phyloP scores from a whole-genome alignment of 2,113 vertebrate genomes.

The Geococcyx californianus region DNA sequence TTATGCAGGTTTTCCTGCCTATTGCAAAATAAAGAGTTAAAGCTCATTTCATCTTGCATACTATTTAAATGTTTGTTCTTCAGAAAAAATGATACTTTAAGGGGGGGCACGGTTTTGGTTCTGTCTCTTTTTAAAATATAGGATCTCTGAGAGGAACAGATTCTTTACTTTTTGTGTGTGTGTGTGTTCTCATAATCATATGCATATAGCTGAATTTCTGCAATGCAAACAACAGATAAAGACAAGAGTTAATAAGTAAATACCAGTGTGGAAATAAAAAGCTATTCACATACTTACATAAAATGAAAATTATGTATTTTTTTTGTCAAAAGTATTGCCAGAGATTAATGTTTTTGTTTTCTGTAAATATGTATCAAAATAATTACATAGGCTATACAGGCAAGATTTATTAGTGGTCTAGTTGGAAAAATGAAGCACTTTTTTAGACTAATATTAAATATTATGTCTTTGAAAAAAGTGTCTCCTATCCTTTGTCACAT shows the following conservation, averaged over 20 bases:
- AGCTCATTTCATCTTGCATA: fast-evolving
- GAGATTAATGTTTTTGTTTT: neutral
- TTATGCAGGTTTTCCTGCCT: neutral
- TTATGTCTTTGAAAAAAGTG: neutral
- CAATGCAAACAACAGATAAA: neutral
- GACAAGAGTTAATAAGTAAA: neutral
- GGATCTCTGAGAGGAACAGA: neutral
- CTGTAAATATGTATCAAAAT: neutral
- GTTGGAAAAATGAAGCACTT: neutral
- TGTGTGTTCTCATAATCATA: neutral
- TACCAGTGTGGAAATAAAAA: neutral
- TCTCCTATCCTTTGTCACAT: neutral
- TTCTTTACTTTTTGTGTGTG: neutral
- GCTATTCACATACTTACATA: neutral
- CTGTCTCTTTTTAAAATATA: neutral
- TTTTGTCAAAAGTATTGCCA: neutral
- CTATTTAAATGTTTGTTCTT: neutral
- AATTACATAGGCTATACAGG: neutral
- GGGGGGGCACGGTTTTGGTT: neutral
- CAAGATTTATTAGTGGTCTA: neutral
- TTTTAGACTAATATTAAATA: neutral
- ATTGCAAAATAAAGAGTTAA: neutral
- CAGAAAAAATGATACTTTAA: neutral
- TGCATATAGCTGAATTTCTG: neutral
- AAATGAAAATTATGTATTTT: neutral